Conservation (phyloP, 2,113 vertebrate species). For the Blennius ocellaris region DNA sequence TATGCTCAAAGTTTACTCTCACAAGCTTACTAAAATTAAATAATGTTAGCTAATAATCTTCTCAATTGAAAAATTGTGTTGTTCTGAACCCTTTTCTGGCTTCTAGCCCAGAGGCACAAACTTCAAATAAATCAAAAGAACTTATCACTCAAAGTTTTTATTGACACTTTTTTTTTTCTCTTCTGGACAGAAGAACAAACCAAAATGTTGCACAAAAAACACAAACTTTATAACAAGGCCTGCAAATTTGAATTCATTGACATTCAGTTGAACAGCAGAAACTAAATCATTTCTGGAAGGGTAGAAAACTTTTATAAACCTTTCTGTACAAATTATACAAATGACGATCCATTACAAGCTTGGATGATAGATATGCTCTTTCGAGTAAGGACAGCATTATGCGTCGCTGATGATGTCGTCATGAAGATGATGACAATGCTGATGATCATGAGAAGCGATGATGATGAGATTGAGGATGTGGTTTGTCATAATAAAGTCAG, state of each 20-base stretch:
- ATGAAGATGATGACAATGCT: neutral
- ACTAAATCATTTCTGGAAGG: constrained; percentile 92
- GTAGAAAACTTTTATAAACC: constrained; percentile 98
- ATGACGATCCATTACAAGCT: constrained; percentile 78
- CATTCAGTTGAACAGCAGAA: constrained; percentile 91
- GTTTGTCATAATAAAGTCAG: constrained; percentile 26
- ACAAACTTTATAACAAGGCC: constrained; percentile 86
- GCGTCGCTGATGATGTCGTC: constrained; percentile 3
- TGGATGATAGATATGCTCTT: constrained; percentile 73
- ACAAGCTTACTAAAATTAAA: too few relatives aligned
- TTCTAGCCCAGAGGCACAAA: neutral
- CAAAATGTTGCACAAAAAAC: constrained; percentile 93
- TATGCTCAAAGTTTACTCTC: too few relatives aligned
- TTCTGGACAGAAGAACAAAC: constrained; percentile 90
- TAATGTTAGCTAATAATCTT: too few relatives aligned
- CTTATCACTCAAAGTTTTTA: constrained; percentile 86
- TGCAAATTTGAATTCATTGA: constrained; percentile 85
- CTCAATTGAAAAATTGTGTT: too few relatives aligned
- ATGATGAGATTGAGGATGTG: constrained; percentile 19
- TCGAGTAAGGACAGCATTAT: constrained; percentile 49
- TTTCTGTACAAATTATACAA: constrained; percentile 97
- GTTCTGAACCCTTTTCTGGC: neutral
- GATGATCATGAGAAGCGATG: constrained; percentile 16
- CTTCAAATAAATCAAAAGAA: constrained; percentile 10
- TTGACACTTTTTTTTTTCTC: constrained; percentile 82